Evolutionary conservation across 2,888 invertebrate species (phyloP), one percentile per base, ranked within the genome.

Genomic region (Strigamia crassipes): DNA sequence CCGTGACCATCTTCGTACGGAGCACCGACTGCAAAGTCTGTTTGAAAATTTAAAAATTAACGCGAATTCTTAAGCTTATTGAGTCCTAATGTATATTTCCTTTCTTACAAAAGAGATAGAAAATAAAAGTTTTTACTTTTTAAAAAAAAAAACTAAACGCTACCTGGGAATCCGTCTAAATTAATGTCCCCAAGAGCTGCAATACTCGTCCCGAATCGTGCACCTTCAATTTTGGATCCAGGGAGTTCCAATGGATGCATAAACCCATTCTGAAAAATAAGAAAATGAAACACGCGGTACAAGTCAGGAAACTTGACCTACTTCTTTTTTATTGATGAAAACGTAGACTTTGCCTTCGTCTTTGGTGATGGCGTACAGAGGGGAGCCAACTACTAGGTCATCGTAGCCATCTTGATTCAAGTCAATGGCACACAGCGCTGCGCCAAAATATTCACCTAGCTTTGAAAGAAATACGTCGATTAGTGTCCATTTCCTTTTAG

Each of bases 21-120:
- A 10, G 85, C 85, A 21, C 85, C 85, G 56, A 85, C 82, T 13
- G 82, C 85, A 34, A 85, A 51, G 83, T 85, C 85, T 84, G 10
- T 73, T 18, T 51, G 10, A 51, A 51, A 51, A 31, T n/a, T n/a
- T n/a, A n/a, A n/a, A n/a, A n/a, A n/a, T 27, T 27, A 27, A 27
- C 27, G 3, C 1, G 1, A 27, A 27, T 27, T 1, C 27, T 27
- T 27, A 27, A 3, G 3, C 3, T 2, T 27, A 3, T 27, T 2
- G 27, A 27, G 27, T 27, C 27, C 27, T 27, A 27, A n/a, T n/a
- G n/a, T n/a, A n/a, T n/a, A n/a, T n/a, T n/a, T n/a, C n/a, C n/a
- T n/a, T n/a, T n/a, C n/a, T n/a, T n/a, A n/a, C n/a, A n/a, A n/a
- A n/a, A n/a, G n/a, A n/a, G n/a, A n/a, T n/a, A n/a, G n/a, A n/a